Evolutionary conservation across 2,797 vertebrate genomes (phyloP), one percentile per base, ranked within the genome.

Genomic region (Falco naumanni): DNA sequence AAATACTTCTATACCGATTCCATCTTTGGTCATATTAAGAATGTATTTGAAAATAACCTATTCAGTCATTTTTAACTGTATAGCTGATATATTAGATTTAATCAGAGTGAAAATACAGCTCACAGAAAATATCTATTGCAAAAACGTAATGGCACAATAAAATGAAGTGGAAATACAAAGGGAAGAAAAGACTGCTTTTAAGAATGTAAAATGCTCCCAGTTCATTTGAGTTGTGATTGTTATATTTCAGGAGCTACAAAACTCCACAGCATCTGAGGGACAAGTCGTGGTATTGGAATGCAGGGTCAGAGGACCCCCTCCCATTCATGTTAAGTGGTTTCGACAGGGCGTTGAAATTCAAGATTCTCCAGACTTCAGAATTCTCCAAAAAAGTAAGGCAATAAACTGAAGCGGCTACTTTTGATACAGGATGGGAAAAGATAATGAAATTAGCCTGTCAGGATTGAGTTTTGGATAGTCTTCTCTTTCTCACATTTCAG

Each of bases 311-410:
- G 99, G 99, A 47, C 95, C 97, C 5, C 98, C 98, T 69, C 99
- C 99, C 12, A 96, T 99, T 87, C 98, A 98, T 86, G 99, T 99
- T 95, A 97, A 96, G 65, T 99, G 99, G 99, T 99, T 97, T 97
- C 98, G 99, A n/a, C 98, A 99, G 94, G 99, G 98, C 9, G 93
- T 98, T 57, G 99, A 99, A 98, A 99, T 99, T 97, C 98, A 99
- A 89, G 99, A 99, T 97, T 99, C 99, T 10, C 99, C 99, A 2
- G 99, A 99, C 96, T 99, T 99, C 96, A 98, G 99, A 57, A 98
- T 99, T 96, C 98, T 99, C n/a, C 99, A 99, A 95, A 99, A 99
- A 98, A 99, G 99, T 99, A 98, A 98, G 98, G 54, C 68, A 83
- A 13, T 63, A 81, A 84, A 85, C 39, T 69, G 54, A 94, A 81